Evolutionary conservation across 2,797 vertebrate species (phyloP), one percentile per base, ranked within the genome.

Genomic region (Parambassis ranga): DNA sequence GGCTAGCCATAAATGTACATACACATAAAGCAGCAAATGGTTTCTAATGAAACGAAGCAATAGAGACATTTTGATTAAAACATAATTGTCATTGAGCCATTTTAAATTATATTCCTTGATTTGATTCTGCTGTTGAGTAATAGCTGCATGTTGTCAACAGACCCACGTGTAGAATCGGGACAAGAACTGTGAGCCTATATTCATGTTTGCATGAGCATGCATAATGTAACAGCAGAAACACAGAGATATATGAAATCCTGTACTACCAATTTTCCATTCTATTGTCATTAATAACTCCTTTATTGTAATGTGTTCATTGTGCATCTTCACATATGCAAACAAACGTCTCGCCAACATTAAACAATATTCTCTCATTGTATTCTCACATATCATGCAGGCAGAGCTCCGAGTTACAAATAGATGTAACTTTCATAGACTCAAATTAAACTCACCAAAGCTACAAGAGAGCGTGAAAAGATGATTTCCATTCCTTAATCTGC

Each of bases 401-500:
- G 36, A 61, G 36, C 38, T 37, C 33, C 8, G 36, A 68, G 33
- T 55, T 43, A 65, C 46, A 70, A 69, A 74, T 27, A 51, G 18
- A 68, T 58, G 51, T n/a, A 68, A 56, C 61, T 73, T 82, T 68
- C 19, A 65, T 7, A 47, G 51, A 47, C 38, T 71, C 59, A 62
- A 75, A 74, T 83, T 62, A 77, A 71, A 68, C 59, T 60, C 56
- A 60, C 64, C 65, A 63, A 55, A 46, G 63, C 65, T 47, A 65
- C 51, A 64, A 55, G 48, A 48, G 38, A 53, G 23, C 50, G 56
- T 68, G 37, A 65, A 77, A 47, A 6, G 30, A 58, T 60, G 46
- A 75, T 84, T 82, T 76, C 58, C 62, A 72, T 81, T 65, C 36
- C 43, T 57, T 84, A 69, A 71, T 79, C 53, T 71, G 28, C 64